phyloP scores from a whole-genome alignment of 2,113 vertebrate genomes.

The Xiphophorus couchianus region DNA sequence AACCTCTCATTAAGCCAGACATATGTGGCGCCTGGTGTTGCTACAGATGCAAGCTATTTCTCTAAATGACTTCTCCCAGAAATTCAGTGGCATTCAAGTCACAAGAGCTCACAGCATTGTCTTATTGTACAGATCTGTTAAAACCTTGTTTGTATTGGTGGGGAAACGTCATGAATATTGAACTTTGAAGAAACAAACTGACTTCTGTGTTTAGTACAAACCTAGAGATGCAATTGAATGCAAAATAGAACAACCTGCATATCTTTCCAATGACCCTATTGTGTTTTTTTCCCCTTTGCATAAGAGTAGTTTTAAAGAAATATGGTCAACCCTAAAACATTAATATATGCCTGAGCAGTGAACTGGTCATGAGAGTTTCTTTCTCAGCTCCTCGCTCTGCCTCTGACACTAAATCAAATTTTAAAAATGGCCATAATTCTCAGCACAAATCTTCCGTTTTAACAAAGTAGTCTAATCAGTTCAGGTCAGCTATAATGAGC shows the following conservation, averaged over 20 bases:
- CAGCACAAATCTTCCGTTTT: too few species aligned
- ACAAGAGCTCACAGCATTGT: constrained; percentile 30
- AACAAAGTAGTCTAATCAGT: too few species aligned
- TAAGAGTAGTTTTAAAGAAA: too few species aligned
- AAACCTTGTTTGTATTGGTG: constrained; percentile 5
- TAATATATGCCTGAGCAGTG: too few species aligned
- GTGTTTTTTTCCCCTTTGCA: too few species aligned
- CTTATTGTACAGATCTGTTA: constrained; percentile 15
- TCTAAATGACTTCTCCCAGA: constrained; percentile 49
- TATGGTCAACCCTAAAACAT: too few species aligned
- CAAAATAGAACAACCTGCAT: not conserved
- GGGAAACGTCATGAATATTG: constrained; percentile 9
- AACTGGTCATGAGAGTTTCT: too few species aligned
- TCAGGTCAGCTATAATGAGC: too few species aligned
- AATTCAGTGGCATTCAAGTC: constrained; percentile 35
- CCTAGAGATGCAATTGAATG: not conserved
- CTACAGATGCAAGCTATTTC: constrained; percentile 67
- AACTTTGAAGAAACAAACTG: constrained; percentile 1
- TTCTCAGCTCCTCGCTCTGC: too few species aligned
- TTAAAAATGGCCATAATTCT: too few species aligned
- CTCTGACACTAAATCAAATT: too few species aligned
- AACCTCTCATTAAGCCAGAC: constrained; percentile 71
- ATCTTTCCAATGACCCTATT: too few species aligned
- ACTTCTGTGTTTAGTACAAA: constrained; percentile 1
- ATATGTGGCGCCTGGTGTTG: constrained; percentile 61